Base-by-base conservation (phyloP, 2,113 vertebrate species). In the Pygoscelis antarcticus region DNA sequence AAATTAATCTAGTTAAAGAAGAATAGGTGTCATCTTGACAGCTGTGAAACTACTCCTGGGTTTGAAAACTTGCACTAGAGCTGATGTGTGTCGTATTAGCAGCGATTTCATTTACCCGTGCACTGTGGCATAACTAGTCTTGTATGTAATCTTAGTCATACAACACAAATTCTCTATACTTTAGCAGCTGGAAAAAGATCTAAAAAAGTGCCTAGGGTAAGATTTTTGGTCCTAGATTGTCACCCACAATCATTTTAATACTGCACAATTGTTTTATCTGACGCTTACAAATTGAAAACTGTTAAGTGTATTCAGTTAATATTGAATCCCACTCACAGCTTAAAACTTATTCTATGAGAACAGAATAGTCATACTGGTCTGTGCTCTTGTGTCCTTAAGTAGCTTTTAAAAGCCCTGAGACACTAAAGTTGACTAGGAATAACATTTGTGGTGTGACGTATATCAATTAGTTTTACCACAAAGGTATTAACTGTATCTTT, bases 221-320 rank as follows among this genome's bases (percentile, higher is more conserved):
- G 79, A 65, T 83, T 95, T 96, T 86, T 42, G 60, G 79, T 93
- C 49, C 69, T 91, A 80, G 90, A 77, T 95, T n/a, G 69, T 74
- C 55, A 66, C 30, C 54, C 87, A 64, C 38, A 21, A 19, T 72
- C 38, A 86, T 94, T 97, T 92, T 79, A 46, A 62, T 83, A 69
- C 23, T 34, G 36, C 62, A 65, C 47, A 92, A 38, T 95, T 96
- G 55, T 81, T 96, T 97, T 85, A 69, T 55, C 54, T 51, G 66
- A 36, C 27, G 8, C 57, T 97, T 74, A 29, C 32, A 76, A 69
- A 66, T 42, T 4, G 38, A 79, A 68, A 93, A 74, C 49, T 76
- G 7, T 55, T n/a, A 93, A 76, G 61, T 81, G 27, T 51, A 20
- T 65, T 90, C 55, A 65, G 7, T 18, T 96, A 32, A 93, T 77